These are phyloP conservation scores for Corydoras maculifer DNA, from an alignment of 2,113 vertebrate genomes.

Conservation along the genomic window DNA sequence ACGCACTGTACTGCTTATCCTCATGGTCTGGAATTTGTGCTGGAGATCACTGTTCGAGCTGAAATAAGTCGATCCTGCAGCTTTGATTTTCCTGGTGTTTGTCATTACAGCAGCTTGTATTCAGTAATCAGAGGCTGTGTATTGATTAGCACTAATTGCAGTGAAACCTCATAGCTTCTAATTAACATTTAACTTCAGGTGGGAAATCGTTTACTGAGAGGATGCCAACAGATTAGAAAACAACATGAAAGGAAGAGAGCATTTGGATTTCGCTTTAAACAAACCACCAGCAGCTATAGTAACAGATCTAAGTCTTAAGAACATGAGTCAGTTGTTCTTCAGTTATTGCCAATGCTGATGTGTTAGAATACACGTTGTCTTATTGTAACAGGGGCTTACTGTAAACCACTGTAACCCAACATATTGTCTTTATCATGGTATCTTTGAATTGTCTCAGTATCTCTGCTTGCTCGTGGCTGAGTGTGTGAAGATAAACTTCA, in stretches of 20 bases:
- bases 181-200: conserved; percentile 34
- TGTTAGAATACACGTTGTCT: too few species aligned
- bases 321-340: too few species aligned
- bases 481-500: too few species aligned
- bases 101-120: conserved; percentile 16
- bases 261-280: conserved; percentile 13
- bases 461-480: too few species aligned
- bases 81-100: conserved; percentile 29
- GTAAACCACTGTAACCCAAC: too few species aligned
- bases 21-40: neutral
- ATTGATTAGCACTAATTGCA: conserved; percentile 41
- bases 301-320: neutral
- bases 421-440: too few species aligned
- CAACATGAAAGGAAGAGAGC: conserved; percentile 1
- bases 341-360: too few species aligned
- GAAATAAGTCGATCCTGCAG: neutral
- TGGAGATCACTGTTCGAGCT: neutral
- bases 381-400: too few species aligned
- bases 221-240: conserved; percentile 24
- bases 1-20: neutral
- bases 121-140: conserved; percentile 26
- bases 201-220: conserved; percentile 23
- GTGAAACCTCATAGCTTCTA: conserved; percentile 25
- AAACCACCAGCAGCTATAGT: conserved; percentile 5
- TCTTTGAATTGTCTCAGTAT: too few species aligned